phyloP scores from a whole-genome alignment of 2,113 vertebrate species.

The Stomatorhinus ivindoensis region DNA sequence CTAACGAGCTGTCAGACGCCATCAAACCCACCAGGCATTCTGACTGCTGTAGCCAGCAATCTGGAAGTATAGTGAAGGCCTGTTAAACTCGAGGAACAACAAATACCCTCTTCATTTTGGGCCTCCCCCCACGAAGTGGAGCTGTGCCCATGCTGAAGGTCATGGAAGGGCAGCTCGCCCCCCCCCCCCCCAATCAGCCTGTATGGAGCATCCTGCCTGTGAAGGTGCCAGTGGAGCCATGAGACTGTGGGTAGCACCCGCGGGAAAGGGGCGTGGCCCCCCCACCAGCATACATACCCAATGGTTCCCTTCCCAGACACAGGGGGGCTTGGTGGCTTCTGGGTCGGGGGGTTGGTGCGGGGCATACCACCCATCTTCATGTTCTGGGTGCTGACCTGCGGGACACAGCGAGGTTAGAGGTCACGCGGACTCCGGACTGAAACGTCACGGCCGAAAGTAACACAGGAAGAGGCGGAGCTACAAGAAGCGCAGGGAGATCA shows the following conservation, averaged over 20 bases:
- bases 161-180: no score
- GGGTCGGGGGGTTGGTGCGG: constrained; percentile 82
- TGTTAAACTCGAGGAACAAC: not conserved
- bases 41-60: not conserved
- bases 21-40: not conserved
- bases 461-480: not conserved
- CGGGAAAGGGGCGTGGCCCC: not conserved
- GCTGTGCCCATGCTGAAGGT: not conserved
- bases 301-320: constrained; percentile 82
- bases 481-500: not conserved
- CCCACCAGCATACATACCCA: constrained; percentile 63
- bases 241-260: not conserved
- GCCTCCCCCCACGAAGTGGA: not conserved
- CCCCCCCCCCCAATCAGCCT: not conserved
- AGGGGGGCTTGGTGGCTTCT: constrained; percentile 90
- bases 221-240: not conserved
- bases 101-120: not conserved
- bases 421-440: not conserved
- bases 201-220: not conserved
- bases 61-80: not conserved
- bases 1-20: not conserved
- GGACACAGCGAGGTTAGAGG: not conserved
- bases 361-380: constrained; percentile 93
- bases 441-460: not conserved
- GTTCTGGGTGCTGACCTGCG: constrained; percentile 93